These are phyloP conservation scores for Cydia splendana DNA, from an alignment of 1,140 invertebrate genomes.

Conservation along the genomic window DNA sequence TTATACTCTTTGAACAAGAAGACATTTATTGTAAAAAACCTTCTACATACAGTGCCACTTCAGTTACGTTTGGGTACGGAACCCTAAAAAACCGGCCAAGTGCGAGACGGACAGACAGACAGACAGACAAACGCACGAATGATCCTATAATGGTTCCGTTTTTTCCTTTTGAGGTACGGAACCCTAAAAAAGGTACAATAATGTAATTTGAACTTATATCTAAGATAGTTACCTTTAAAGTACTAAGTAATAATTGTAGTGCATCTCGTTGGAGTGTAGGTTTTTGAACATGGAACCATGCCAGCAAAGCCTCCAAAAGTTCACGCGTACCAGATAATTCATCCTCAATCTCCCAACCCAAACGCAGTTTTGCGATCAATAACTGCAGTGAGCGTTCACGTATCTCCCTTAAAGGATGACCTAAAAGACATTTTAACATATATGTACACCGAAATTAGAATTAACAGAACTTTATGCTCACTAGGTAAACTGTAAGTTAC, in stretches of 20 bases:
- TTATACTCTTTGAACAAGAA: too few species aligned
- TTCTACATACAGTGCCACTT: too few species aligned
- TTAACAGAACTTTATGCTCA: not conserved
- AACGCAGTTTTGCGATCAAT: conserved; percentile 56
- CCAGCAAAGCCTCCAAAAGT: conserved; percentile 57
- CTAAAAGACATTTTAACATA: conserved; percentile 42
- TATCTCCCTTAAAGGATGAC: conserved; percentile 70
- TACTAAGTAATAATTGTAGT: conserved; percentile 55
- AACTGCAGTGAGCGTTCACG: conserved; percentile 65
- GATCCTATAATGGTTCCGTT: too few species aligned
- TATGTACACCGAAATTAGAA: not conserved
- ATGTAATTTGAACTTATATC: not conserved
- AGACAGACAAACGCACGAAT: too few species aligned
- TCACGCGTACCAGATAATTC: conserved; percentile 58
- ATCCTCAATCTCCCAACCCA: conserved; percentile 70
- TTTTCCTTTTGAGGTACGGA: too few species aligned
- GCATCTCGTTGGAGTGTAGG: conserved; percentile 62
- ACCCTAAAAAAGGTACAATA: too few species aligned
- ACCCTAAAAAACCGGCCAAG: too few species aligned
- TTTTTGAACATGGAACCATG: conserved; percentile 59
- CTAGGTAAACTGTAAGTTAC: conserved; percentile 23
- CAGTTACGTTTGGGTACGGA: too few species aligned
- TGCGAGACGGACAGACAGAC: too few species aligned
- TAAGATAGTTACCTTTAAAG: conserved; percentile 56
- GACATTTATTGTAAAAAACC: too few species aligned